These are phyloP conservation scores for Lithobius niger DNA, from an alignment of 1,140 invertebrate genomes.

Conservation along the genomic window DNA sequence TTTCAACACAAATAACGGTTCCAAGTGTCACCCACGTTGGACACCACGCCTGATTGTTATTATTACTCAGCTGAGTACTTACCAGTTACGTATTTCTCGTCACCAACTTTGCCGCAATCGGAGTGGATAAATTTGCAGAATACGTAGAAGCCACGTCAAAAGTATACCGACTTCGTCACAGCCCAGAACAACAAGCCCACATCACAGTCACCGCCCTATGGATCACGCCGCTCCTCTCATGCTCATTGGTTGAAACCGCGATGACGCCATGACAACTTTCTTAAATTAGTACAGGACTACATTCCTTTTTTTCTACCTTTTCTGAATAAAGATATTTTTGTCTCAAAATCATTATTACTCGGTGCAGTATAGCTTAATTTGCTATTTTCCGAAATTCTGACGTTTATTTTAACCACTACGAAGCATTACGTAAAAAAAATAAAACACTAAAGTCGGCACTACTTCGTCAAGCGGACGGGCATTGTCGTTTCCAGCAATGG, in stretches of 20 bases:
- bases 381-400: no score
- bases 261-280: neutral
- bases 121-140: constrained; percentile 74
- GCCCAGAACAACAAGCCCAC: constrained; percentile 27
- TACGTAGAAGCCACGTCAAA: constrained; percentile 91
- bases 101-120: constrained; percentile 80
- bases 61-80: constrained; percentile 44
- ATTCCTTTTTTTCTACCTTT: neutral
- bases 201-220: constrained; percentile 12
- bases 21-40: constrained; percentile 12
- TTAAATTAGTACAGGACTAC: constrained; percentile 1
- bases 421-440: no score
- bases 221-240: neutral
- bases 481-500: no score
- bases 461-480: no score
- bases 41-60: constrained; percentile 27
- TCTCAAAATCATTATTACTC: no score
- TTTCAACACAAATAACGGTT: no score
- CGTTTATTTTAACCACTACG: no score
- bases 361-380: no score
- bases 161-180: constrained; percentile 79
- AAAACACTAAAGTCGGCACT: no score
- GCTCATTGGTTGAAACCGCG: neutral
- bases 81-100: constrained; percentile 89
- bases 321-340: no score